These are phyloP conservation scores for Drosophila bipectinata DNA, from an alignment of 1,140 invertebrate species.

Conservation along the genomic window DNA sequence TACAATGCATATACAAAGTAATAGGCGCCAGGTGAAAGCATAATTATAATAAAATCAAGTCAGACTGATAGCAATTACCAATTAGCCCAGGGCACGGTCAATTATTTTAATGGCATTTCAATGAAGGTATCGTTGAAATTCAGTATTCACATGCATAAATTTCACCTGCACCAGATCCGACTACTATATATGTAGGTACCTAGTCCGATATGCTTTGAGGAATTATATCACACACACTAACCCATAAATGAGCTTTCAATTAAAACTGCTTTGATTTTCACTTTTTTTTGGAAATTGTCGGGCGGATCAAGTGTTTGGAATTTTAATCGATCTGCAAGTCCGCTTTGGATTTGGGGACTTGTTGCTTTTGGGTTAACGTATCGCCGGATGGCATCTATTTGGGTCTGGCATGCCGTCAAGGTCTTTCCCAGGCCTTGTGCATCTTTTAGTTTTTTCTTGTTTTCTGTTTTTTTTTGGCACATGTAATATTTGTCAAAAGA, in stretches of 20 bases:
- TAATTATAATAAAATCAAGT: conserved; percentile 46
- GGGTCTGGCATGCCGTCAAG: conserved; percentile 46
- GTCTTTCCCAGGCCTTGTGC: conserved; percentile 60
- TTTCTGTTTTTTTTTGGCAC: conserved; percentile 18
- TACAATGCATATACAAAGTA: neutral
- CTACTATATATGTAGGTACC: conserved; percentile 9
- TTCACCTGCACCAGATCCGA: conserved; percentile 75
- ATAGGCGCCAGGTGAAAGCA: conserved; percentile 39
- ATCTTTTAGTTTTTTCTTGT: conserved; percentile 23
- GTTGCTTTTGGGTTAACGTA: conserved; percentile 8
- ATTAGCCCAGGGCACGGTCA: conserved; percentile 23
- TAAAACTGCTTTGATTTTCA: conserved; percentile 65
- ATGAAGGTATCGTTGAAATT: conserved; percentile 65
- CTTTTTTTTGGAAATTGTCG: conserved; percentile 50
- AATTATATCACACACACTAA: conserved; percentile 70
- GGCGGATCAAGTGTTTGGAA: conserved; percentile 24
- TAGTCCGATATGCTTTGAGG: neutral
- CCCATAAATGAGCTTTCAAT: conserved; percentile 60
- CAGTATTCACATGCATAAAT: conserved; percentile 75
- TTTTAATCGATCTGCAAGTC: conserved; percentile 26
- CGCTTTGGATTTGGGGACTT: neutral
- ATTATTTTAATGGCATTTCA: conserved; percentile 59
- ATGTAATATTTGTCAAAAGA: conserved; percentile 45
- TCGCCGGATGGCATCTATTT: conserved; percentile 29
- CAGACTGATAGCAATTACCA: conserved; percentile 19